These are phyloP conservation scores for Xenotilapia caudafasciata DNA, from an alignment of 2,113 vertebrate genomes.

Conservation along the genomic window DNA sequence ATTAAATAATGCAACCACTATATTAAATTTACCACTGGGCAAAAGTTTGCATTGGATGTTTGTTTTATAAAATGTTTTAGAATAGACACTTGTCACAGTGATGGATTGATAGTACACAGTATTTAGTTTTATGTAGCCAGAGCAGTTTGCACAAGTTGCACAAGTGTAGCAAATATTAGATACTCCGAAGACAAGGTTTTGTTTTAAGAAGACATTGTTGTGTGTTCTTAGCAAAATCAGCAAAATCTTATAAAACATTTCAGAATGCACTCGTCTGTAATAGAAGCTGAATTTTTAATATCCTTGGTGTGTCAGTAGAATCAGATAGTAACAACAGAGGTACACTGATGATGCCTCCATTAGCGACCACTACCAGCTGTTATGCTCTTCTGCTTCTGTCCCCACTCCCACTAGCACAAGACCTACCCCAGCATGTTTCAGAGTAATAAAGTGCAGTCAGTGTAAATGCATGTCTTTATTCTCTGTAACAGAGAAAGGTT, in stretches of 20 bases:
- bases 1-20: neutral
- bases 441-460: neutral
- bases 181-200: neutral
- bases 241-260: neutral
- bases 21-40: neutral
- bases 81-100: neutral
- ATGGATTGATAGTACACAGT: neutral
- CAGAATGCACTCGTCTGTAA: neutral
- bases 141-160: neutral
- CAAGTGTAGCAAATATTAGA: neutral
- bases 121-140: neutral
- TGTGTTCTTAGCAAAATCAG: neutral
- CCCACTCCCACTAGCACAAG: neutral
- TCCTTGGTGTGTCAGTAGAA: conserved; percentile 3
- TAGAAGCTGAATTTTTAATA: neutral
- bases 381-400: conserved; percentile 23
- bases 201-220: neutral
- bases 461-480: conserved; percentile 32
- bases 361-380: neutral
- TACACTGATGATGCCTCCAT: neutral
- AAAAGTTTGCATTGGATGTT: neutral
- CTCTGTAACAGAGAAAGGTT: conserved; percentile 16
- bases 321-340: neutral
- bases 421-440: neutral
- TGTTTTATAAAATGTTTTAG: neutral